Percentiles rank a stretch among this genome's conserved stretches.
These are phyloP conservation scores for Cacatua alba DNA, from an alignment of 2,113 vertebrate species.

Conservation along the genomic window DNA sequence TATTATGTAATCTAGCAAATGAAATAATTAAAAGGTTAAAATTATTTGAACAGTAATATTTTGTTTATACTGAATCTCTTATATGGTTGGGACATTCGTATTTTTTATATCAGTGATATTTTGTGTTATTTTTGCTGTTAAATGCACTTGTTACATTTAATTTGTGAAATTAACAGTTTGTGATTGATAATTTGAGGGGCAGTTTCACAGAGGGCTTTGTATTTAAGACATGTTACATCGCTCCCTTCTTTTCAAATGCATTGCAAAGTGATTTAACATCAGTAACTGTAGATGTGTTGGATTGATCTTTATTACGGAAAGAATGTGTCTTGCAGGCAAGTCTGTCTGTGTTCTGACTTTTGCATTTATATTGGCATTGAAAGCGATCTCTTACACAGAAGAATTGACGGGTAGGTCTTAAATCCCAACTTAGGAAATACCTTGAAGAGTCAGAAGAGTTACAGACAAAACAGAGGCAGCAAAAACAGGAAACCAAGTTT, in stretches of 20 bases:
- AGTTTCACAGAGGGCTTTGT: background rate
- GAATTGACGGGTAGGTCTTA: slow-evolving; percentile 44
- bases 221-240: background rate
- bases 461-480: slow-evolving; percentile 36
- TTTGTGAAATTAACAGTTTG: background rate
- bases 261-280: background rate
- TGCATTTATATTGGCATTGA: background rate
- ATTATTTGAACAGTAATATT: background rate
- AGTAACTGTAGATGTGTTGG: background rate
- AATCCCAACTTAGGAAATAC: slow-evolving; percentile 77
- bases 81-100: background rate
- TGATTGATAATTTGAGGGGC: background rate
- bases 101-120: background rate
- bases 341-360: background rate
- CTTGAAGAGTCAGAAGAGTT: slow-evolving; percentile 72
- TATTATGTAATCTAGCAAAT: background rate
- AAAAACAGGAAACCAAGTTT: slow-evolving; percentile 70
- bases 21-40: background rate
- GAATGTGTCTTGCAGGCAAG: background rate
- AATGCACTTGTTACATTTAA: background rate
- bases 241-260: background rate
- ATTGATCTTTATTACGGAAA: background rate
- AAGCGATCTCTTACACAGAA: background rate
- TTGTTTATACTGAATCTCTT: background rate
- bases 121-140: background rate